A percentile compares a stretch with the other conserved stretches of the same genome.
Conservation (phyloP, 2,797 vertebrate genomes). For the Falco peregrinus region DNA sequence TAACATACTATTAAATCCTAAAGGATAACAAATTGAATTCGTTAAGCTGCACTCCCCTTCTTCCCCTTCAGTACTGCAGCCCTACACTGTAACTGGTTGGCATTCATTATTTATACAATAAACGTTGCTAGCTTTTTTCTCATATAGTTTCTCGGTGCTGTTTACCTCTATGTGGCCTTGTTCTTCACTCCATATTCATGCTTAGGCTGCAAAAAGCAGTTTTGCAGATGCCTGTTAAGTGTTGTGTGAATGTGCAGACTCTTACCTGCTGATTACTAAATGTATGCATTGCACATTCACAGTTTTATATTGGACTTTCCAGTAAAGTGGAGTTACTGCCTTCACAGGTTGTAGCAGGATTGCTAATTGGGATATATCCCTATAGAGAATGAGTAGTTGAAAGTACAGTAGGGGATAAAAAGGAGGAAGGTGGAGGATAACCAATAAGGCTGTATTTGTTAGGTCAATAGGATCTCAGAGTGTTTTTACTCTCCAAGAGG, state of each 20-base stretch:
- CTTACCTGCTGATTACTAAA: background rate
- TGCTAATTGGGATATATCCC: background rate
- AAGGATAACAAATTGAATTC: background rate
- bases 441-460: background rate
- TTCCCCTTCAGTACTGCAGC: background rate
- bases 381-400: background rate
- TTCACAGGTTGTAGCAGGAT: background rate
- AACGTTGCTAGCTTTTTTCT: background rate
- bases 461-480: background rate
- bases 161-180: background rate
- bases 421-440: background rate
- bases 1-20: conserved; percentile 26
- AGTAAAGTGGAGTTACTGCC: background rate
- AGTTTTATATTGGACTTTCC: background rate
- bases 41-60: background rate
- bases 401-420: background rate
- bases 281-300: background rate
- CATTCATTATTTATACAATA: background rate
- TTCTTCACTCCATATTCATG: background rate
- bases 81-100: background rate
- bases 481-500: background rate
- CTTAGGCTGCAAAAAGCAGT: background rate
- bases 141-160: background rate
- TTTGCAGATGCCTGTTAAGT: background rate
- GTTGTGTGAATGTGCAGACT: background rate